phyloP scores from a whole-genome alignment of 2,888 invertebrate species.

The Diaprepes abbreviatus region DNA sequence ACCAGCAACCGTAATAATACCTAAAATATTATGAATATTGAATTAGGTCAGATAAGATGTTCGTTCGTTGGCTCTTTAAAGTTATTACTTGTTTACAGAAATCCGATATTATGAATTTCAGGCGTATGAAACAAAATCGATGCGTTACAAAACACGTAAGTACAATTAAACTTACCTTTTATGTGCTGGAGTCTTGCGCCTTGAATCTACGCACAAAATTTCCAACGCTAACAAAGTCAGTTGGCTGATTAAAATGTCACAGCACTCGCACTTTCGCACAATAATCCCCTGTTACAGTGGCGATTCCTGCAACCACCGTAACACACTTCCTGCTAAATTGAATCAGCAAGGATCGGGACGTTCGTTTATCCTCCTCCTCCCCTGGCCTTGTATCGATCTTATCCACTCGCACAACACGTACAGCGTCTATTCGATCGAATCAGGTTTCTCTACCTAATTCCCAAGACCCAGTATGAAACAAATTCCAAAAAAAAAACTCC shows the following conservation, averaged over 20 bases:
- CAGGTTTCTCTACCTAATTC: background rate
- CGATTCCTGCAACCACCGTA: conserved; percentile 31
- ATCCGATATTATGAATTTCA: too few relatives aligned
- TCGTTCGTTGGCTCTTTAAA: too few relatives aligned
- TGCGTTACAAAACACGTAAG: too few relatives aligned
- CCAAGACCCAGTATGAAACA: background rate
- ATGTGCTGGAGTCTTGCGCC: background rate
- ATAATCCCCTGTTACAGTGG: conserved; percentile 10
- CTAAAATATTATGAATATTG: too few relatives aligned
- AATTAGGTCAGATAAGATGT: too few relatives aligned
- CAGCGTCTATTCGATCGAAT: conserved; percentile 1
- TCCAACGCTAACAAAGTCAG: conserved; percentile 1
- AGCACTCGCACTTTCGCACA: conserved; percentile 28
- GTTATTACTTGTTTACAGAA: too few relatives aligned
- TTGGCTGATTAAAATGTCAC: conserved; percentile 1
- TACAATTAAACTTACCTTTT: background rate
- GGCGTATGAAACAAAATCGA: too few relatives aligned
- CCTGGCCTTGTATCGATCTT: conserved; percentile 29
- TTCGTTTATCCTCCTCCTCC: conserved; percentile 24
- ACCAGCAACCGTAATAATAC: too few relatives aligned
- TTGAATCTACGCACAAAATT: background rate
- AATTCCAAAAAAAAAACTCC: conserved; percentile 14
- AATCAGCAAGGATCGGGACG: conserved; percentile 24
- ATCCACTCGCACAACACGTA: conserved; percentile 26
- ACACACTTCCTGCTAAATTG: conserved; percentile 34